A percentile compares a stretch with the other conserved stretches of the same genome.
phyloP scores from a whole-genome alignment of 2,888 invertebrate species.

The Rhopalosiphum nymphaeae region DNA sequence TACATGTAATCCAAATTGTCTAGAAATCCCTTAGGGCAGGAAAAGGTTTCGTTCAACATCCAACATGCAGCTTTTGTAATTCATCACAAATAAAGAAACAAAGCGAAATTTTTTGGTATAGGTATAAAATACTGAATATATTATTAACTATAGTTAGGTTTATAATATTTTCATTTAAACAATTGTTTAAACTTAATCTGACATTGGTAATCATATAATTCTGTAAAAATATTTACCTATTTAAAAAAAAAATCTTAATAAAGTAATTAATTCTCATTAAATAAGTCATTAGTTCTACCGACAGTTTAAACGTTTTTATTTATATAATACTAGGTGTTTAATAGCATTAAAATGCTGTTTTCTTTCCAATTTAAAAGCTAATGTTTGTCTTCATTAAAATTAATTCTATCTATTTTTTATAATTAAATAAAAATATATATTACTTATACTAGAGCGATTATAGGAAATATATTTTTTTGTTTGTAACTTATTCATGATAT shows the following conservation, averaged over 20 bases:
- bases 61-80: not conserved
- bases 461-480: not conserved
- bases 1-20: slow-evolving; percentile 14
- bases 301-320: not conserved
- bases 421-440: slow-evolving; percentile 3
- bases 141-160: not conserved
- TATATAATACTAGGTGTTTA: slow-evolving; percentile 51
- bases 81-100: not conserved
- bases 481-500: slow-evolving; percentile 49
- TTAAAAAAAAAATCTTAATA: slow-evolving; percentile 3
- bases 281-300: not conserved
- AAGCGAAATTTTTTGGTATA: not conserved
- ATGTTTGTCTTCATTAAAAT: slow-evolving; percentile 60
- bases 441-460: not conserved
- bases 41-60: slow-evolving; percentile 14
- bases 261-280: slow-evolving; percentile 13
- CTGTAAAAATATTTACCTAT: not conserved
- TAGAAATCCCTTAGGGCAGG: not conserved
- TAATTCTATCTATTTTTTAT: slow-evolving; percentile 6
- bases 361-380: slow-evolving; percentile 41
- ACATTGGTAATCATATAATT: not conserved
- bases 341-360: slow-evolving; percentile 48
- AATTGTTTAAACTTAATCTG: not conserved
- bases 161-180: not conserved
- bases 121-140: not conserved